Evolutionary conservation across 2,888 invertebrate species (phyloP).

Genomic region (Venusia cambrica): DNA sequence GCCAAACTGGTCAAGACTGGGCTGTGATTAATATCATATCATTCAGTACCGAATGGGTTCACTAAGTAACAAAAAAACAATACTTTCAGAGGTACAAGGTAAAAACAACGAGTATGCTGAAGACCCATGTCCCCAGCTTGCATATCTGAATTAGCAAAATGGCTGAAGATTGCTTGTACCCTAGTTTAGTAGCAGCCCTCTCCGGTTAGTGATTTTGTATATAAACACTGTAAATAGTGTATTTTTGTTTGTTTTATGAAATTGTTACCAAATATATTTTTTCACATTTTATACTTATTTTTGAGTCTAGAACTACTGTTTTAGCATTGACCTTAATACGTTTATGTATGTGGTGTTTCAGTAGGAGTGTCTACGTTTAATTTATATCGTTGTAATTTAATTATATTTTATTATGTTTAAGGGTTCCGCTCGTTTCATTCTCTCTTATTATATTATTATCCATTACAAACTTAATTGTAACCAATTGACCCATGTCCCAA

Average conservation of each 20-base stretch:
- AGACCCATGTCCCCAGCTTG: too few relatives aligned
- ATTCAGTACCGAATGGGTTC: too few relatives aligned
- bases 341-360: slow-evolving; percentile 14
- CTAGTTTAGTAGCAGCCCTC: slow-evolving; percentile 50
- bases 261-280: slow-evolving; percentile 81
- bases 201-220: slow-evolving; percentile 61
- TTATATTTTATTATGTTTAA: slow-evolving; percentile 19
- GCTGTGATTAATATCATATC: too few relatives aligned
- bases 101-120: too few relatives aligned
- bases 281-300: slow-evolving; percentile 54
- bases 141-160: too few relatives aligned
- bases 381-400: slow-evolving; percentile 19
- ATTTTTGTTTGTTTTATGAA: slow-evolving; percentile 47
- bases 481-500: too few relatives aligned
- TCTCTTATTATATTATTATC: neutral
- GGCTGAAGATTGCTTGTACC: slow-evolving; percentile 25
- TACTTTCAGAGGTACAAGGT: too few relatives aligned
- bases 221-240: slow-evolving; percentile 34
- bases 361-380: slow-evolving; percentile 10
- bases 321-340: slow-evolving; percentile 5
- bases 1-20: too few relatives aligned
- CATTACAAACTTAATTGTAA: too few relatives aligned
- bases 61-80: too few relatives aligned
- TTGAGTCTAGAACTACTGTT: slow-evolving; percentile 17
- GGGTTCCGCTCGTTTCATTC: slow-evolving; percentile 5